Percentiles rank a stretch among this genome's conserved stretches.
phyloP scores from a whole-genome alignment of 2,797 vertebrate genomes.

The Cyprinodon diabolis region DNA sequence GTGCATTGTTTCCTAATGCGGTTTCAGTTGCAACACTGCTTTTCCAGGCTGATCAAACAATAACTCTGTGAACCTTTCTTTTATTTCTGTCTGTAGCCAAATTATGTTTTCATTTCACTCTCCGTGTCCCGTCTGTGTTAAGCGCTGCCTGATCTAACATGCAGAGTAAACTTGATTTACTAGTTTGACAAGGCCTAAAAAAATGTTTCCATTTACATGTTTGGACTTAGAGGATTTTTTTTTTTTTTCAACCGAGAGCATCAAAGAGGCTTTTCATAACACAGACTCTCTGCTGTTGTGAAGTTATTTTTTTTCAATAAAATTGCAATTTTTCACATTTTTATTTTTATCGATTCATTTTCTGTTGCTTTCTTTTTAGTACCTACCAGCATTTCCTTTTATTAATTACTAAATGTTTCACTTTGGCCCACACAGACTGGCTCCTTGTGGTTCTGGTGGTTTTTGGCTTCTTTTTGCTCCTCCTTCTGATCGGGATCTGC shows the following conservation, averaged over 20 bases:
- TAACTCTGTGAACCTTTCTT: conserved; percentile 6
- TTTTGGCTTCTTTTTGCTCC: conserved; percentile 81
- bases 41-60: conserved; percentile 2
- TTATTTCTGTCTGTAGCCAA: conserved; percentile 1
- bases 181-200: conserved; percentile 30
- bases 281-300: not conserved
- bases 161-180: conserved; percentile 35
- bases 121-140: not conserved
- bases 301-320: not conserved
- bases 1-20: not conserved
- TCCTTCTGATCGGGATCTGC: conserved; percentile 88
- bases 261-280: not conserved
- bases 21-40: not conserved
- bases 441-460: conserved; percentile 88
- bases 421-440: conserved; percentile 82
- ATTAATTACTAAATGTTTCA: no score
- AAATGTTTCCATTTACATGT: not conserved
- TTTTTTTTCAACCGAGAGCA: not conserved
- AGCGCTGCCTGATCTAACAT: conserved; percentile 39
- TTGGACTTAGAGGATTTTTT: not conserved
- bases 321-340: not conserved
- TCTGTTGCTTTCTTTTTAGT: not conserved
- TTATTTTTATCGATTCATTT: not conserved
- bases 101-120: conserved; percentile 4
- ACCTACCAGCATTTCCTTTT: no score